Evolutionary conservation across 1,140 invertebrate species (phyloP), one percentile per base, ranked within the genome.

Genomic region (Rhizoglyphus robini): DNA sequence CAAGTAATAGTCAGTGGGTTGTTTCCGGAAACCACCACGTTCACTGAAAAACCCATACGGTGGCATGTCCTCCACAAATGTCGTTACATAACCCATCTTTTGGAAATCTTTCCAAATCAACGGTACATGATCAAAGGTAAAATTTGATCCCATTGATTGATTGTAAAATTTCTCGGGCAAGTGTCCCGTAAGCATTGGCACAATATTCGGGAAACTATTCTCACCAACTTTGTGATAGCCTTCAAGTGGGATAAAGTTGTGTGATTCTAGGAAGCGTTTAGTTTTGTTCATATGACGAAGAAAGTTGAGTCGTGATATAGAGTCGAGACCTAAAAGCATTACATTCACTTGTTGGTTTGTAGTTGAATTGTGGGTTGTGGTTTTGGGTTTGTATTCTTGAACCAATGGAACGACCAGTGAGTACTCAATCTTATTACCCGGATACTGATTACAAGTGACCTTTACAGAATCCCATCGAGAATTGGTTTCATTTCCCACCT

Each of bases 141-240:
- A 11, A 11, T 54, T 20, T 32, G 8, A 8, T 25, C 23, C 8
- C 15, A 54, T 32, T 25, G 20, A 54, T 11, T 11, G 23, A 8
- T 54, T 23, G 20, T 54, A 8, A 32, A 8, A 54, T 11, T 54
- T 23, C 15, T 32, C 15, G 8, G 15, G 8, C 15, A 32, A 32
- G 8, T 23, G 8, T 5, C 77, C 77, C 1, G 72, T 70, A 20
- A 79, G 60, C 23, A 78, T 65, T 0, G 78, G 72, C 2, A 76
- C 65, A 30, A 79, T 65, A 70, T 79, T 79, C 0, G 77, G 77
- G 61, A 75, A 76, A 2, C 77, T 78, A 65, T 79, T 79, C 38
- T 78, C 75, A 5, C 72, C 78, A 3, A 78, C 72, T 72, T 79
- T 79, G 32, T 73, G 74, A 62, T 74, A 75, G 1, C 79, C 79